Evolutionary conservation across 2,888 invertebrate genomes (phyloP).

Genomic region (Theristus sp.): DNA sequence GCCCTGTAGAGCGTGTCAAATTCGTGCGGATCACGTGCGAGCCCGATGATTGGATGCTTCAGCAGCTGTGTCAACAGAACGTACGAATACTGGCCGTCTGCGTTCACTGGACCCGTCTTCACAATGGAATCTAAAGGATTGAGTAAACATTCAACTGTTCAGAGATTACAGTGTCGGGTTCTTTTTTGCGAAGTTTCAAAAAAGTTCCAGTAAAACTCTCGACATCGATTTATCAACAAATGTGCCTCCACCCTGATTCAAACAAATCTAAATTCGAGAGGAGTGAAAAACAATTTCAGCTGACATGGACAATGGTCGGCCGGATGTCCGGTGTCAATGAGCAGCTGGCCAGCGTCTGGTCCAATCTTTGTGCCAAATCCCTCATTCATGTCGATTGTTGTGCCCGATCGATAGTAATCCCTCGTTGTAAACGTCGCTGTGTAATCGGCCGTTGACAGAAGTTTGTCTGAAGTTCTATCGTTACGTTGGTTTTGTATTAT

Average conservation of each 20-base stretch:
- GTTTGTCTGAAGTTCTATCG: slow-evolving; percentile 12
- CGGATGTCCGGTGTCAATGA: slow-evolving; percentile 20
- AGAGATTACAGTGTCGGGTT: too few species aligned
- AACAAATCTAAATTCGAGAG: not conserved
- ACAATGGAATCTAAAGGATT: slow-evolving; percentile 6
- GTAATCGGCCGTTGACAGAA: slow-evolving; percentile 13
- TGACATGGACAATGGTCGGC: slow-evolving; percentile 25
- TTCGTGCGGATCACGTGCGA: slow-evolving; percentile 14
- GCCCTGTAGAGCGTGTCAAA: slow-evolving; percentile 14
- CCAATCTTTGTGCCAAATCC: slow-evolving; percentile 21
- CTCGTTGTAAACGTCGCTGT: slow-evolving; percentile 12
- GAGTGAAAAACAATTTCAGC: not conserved
- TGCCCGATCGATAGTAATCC: slow-evolving; percentile 12
- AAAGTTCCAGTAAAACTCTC: not conserved
- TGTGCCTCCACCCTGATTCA: not conserved
- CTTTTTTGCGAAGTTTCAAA: too few species aligned
- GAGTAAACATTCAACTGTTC: slow-evolving; percentile 14
- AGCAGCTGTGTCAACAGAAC: slow-evolving; percentile 21
- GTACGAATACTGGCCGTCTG: slow-evolving; percentile 17
- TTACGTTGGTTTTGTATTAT: not conserved
- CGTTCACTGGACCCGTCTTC: slow-evolving; percentile 11
- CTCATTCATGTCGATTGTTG: slow-evolving; percentile 6
- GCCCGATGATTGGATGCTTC: slow-evolving; percentile 25
- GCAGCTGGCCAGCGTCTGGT: slow-evolving; percentile 21
- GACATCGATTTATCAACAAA: too few species aligned